Conservation (phyloP, 2,888 invertebrate species). For the Phengaris arion region DNA sequence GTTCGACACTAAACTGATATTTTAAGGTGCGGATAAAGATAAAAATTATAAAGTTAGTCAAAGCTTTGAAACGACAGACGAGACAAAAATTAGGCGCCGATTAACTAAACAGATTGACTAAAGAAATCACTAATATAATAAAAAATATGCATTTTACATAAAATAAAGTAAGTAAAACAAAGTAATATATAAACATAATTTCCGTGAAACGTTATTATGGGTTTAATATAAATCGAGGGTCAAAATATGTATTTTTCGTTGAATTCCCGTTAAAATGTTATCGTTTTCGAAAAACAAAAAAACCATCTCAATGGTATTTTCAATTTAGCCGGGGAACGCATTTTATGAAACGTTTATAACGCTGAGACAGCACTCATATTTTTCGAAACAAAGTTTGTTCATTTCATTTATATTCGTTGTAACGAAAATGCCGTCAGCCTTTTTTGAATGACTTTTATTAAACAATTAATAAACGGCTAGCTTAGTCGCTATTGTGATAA, state of each 20-base stretch:
- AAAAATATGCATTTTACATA: too few species aligned
- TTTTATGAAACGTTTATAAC: constrained; percentile 27
- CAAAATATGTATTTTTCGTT: constrained; percentile 11
- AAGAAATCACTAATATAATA: too few species aligned
- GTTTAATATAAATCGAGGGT: background rate
- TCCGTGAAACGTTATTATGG: background rate
- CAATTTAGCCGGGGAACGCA: constrained; percentile 23
- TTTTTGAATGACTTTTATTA: constrained; percentile 6
- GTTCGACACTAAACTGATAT: background rate
- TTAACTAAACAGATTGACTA: too few species aligned
- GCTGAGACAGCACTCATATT: constrained; percentile 20
- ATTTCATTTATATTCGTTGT: constrained; percentile 22
- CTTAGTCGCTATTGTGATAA: background rate
- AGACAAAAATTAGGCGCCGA: background rate
- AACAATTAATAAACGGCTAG: background rate
- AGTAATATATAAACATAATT: background rate
- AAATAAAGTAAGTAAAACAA: background rate
- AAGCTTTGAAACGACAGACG: background rate
- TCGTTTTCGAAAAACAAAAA: constrained; percentile 18
- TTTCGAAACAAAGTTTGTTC: constrained; percentile 27
- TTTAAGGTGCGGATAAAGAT: background rate
- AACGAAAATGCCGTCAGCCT: constrained; percentile 16
- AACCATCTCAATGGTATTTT: constrained; percentile 24
- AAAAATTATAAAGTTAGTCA: background rate
- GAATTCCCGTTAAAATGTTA: constrained; percentile 15